phyloP scores from a whole-genome alignment of 2,888 invertebrate species.

The Vannuccia rotundouncinata region DNA sequence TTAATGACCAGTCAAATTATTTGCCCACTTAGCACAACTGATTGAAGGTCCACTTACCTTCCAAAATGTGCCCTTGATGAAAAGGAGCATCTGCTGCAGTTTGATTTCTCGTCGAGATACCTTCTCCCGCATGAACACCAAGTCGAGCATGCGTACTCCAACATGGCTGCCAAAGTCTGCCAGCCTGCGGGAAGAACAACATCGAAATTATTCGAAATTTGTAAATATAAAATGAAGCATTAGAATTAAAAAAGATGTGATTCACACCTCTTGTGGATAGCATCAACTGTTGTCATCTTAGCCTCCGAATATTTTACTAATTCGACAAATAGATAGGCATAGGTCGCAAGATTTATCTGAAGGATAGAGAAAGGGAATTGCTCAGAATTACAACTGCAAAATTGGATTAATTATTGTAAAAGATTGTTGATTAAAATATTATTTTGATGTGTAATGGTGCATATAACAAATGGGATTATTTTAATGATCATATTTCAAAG shows the following conservation, averaged over 20 bases:
- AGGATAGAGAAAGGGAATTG: neutral
- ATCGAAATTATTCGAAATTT: too few relatives aligned
- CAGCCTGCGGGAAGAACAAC: constrained; percentile 64
- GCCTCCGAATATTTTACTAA: constrained; percentile 20
- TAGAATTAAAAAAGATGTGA: too few relatives aligned
- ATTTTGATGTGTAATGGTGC: too few relatives aligned
- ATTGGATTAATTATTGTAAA: too few relatives aligned
- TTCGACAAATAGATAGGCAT: constrained; percentile 32
- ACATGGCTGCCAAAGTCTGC: constrained; percentile 91
- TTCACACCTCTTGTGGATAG: neutral
- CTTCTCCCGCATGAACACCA: constrained; percentile 85
- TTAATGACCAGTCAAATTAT: too few relatives aligned
- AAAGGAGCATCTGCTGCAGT: constrained; percentile 82
- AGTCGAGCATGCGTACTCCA: constrained; percentile 81
- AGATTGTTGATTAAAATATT: too few relatives aligned
- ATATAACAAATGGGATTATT: too few relatives aligned
- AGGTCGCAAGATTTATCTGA: neutral
- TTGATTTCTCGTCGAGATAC: constrained; percentile 90
- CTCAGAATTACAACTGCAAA: neutral
- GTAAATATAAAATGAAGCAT: too few relatives aligned
- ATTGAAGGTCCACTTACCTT: constrained; percentile 65
- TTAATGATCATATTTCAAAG: too few relatives aligned
- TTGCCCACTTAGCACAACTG: too few relatives aligned
- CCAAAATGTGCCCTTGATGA: constrained; percentile 92
- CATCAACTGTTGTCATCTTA: neutral